A percentile compares a stretch with the other conserved stretches of the same genome.
These are phyloP conservation scores for Tetrao urogallus DNA, from an alignment of 2,113 vertebrate species.

Conservation along the genomic window DNA sequence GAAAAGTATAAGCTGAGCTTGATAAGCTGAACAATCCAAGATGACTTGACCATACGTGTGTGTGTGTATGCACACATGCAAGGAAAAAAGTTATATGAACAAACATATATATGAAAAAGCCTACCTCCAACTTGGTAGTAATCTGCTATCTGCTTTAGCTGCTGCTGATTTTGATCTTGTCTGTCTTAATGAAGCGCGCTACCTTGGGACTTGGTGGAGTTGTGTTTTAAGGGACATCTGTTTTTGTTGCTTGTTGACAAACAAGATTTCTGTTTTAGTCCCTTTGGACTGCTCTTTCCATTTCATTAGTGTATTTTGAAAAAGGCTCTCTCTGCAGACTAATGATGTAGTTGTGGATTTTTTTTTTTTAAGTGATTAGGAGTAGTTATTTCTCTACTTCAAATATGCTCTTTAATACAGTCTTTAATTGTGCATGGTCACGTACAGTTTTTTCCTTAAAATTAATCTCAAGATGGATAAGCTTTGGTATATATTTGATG, in stretches of 20 bases:
- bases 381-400: not conserved
- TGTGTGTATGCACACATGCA: too few species aligned
- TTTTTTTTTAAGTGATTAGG: not conserved
- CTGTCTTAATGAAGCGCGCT: not conserved
- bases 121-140: not conserved
- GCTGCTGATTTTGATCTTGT: not conserved
- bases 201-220: not conserved
- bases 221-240: not conserved
- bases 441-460: not conserved
- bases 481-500: not conserved
- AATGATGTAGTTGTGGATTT: not conserved
- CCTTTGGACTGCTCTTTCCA: not conserved
- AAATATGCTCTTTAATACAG: not conserved
- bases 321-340: not conserved
- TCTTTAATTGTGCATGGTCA: not conserved
- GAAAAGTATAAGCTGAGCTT: not conserved
- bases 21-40: not conserved
- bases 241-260: not conserved
- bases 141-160: not conserved
- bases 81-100: not conserved
- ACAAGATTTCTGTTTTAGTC: not conserved
- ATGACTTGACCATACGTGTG: not conserved
- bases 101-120: not conserved
- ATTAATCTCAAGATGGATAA: not conserved
- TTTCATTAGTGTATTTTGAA: not conserved